These are phyloP conservation scores for Salticus scenicus DNA, from an alignment of 2,888 invertebrate genomes.

Conservation along the genomic window DNA sequence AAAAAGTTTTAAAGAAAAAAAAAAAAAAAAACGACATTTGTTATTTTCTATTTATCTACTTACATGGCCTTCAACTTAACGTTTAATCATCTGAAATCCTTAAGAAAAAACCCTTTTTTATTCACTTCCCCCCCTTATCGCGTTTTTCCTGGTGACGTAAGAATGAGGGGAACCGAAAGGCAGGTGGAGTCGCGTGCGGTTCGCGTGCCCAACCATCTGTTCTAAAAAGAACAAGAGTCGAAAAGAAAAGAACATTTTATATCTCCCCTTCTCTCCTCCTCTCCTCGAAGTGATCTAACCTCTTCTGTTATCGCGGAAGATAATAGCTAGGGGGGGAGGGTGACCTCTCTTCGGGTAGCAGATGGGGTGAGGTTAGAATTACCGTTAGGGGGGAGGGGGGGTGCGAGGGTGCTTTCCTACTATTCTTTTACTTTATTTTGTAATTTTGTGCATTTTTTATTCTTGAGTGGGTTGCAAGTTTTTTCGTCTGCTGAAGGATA, in stretches of 20 bases:
- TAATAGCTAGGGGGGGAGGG: background rate
- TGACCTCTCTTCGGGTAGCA: background rate
- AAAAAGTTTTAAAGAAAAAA: too few species aligned
- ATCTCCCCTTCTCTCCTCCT: background rate
- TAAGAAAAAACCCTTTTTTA: slow-evolving; percentile 6
- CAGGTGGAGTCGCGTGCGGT: slow-evolving; percentile 56
- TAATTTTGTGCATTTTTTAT: background rate
- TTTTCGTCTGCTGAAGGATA: background rate
- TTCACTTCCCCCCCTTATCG: background rate
- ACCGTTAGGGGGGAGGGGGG: background rate
- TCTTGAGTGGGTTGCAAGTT: background rate
- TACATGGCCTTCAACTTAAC: background rate
- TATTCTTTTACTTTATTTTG: slow-evolving; percentile 8
- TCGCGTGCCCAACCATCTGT: slow-evolving; percentile 61
- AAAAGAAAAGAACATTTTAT: background rate
- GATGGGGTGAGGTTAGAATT: slow-evolving; percentile 16
- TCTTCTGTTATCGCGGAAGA: background rate
- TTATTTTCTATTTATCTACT: background rate
- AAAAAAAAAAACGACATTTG: too few species aligned
- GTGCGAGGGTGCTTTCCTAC: background rate
- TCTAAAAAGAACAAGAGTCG: slow-evolving; percentile 6
- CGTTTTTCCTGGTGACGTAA: slow-evolving; percentile 8
- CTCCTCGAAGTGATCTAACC: background rate
- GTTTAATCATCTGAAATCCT: background rate
- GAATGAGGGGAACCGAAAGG: slow-evolving; percentile 4